Percentiles rank a stretch among this genome's conserved stretches.
These are phyloP conservation scores for Cricetomys ansorgei DNA, from an alignment of 2,113 vertebrate genomes.

Conservation along the genomic window DNA sequence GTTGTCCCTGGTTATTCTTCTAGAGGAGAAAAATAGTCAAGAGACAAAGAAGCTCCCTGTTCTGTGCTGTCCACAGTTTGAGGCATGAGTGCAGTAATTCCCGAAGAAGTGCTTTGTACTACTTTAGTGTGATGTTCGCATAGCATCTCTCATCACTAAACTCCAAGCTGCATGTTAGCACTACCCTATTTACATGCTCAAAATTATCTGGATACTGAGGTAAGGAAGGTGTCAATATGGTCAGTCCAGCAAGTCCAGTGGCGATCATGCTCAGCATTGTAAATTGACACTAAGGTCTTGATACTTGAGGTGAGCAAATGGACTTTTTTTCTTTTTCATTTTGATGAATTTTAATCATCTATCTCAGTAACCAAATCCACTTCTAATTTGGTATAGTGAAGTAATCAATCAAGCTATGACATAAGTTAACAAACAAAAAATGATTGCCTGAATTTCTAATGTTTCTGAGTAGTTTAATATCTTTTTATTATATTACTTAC, in stretches of 20 bases:
- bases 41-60: neutral
- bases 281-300: neutral
- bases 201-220: neutral
- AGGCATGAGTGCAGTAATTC: neutral
- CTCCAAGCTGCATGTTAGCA: neutral
- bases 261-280: neutral
- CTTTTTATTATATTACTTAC: slow-evolving; percentile 34
- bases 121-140: neutral
- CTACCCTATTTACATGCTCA: neutral
- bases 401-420: neutral
- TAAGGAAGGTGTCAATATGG: neutral
- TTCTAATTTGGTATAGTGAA: slow-evolving; percentile 8
- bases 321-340: neutral
- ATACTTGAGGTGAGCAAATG: neutral
- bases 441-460: neutral
- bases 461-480: slow-evolving; percentile 1
- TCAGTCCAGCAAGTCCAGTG: neutral
- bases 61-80: neutral
- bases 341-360: neutral
- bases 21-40: neutral
- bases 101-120: neutral
- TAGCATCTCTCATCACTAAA: neutral
- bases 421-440: neutral
- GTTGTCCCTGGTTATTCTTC: neutral
- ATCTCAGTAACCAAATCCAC: neutral